phyloP scores from a whole-genome alignment of 2,888 invertebrate genomes.

The Malacosoma neustria region DNA sequence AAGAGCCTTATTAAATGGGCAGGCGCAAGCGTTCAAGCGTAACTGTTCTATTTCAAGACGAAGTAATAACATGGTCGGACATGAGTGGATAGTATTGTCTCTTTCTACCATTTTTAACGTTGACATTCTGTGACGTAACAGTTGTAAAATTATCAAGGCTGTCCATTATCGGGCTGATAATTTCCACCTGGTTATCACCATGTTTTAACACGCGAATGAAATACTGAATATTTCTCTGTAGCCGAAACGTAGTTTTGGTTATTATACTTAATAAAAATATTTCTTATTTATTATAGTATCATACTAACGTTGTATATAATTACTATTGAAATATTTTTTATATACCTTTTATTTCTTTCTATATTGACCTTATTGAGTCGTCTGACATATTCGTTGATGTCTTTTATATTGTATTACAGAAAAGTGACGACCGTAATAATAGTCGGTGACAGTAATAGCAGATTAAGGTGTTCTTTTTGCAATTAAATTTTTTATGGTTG shows the following conservation, averaged over 20 bases:
- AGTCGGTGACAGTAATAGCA: too few species aligned
- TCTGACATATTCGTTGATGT: slow-evolving; percentile 28
- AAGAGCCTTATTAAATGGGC: slow-evolving; percentile 44
- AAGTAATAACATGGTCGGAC: slow-evolving; percentile 38
- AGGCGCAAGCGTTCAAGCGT: slow-evolving; percentile 58
- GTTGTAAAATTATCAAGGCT: slow-evolving; percentile 38
- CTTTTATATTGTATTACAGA: too few species aligned
- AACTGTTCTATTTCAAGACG: slow-evolving; percentile 60
- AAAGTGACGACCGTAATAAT: too few species aligned
- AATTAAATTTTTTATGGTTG: too few species aligned
- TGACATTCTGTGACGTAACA: slow-evolving; percentile 46
- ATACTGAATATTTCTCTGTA: too few species aligned
- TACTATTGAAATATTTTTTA: too few species aligned
- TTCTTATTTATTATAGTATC: too few species aligned
- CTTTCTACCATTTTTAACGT: slow-evolving; percentile 33
- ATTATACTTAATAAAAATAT: too few species aligned
- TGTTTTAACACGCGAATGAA: too few species aligned
- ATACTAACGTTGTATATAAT: too few species aligned
- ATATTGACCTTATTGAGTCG: background rate
- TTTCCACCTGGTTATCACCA: slow-evolving; percentile 27
- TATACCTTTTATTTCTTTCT: background rate
- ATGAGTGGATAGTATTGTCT: slow-evolving; percentile 33
- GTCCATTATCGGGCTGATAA: slow-evolving; percentile 27
- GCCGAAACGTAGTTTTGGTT: too few species aligned
- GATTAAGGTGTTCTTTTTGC: too few species aligned